Base-by-base conservation (phyloP, 2,888 invertebrate species). In the Trichogramma dendrolimi region DNA sequence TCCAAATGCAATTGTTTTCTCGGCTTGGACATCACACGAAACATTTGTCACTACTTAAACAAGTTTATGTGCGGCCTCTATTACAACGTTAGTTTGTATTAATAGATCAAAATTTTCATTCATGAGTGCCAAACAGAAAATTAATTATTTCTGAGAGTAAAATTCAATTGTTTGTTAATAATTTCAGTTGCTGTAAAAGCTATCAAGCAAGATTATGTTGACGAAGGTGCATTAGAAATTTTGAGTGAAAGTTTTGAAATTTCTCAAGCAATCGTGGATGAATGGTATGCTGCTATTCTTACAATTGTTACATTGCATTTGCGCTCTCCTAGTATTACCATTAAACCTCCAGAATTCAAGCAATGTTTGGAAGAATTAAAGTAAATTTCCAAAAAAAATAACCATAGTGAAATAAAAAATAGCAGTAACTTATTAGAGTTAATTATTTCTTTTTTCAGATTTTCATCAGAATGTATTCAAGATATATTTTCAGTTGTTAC, bases 401-500 rank as follows among this genome's bases (percentile, higher is more conserved):
- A 27, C 27, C 41, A 5, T 4, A 52, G 40, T 5, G 48, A 11
- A 63, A 51, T 40, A 52, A 53, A 8, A 55, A 39, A 27, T 27
- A 27, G 27, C 27, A 27, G 27, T 27, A 27, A 27, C 27, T 27
- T 2, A 27, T 27, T 27, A 54, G 43, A 58, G 46, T 41, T n/a
- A 10, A 48, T 50, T 39, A 41, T 5, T 38, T 54, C 2, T 38
- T 39, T 58, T 67, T 67, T 27, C 44, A 82, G 81, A 69, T 78
- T 83, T 55, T 73, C 79, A 46, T 75, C 81, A 47, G 82, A 81
- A 49, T 83, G 82, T 63, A 78, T 81, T 39, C 81, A 83, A 27
- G 84, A 83, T 65, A 75, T 84, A 63, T 76, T 80, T 49, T 81
- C 82, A 65, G 82, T 83, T 58, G 71, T 83, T 2, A 77, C 81